These are phyloP conservation scores for Channallabes apus DNA, from an alignment of 2,797 vertebrate species.

Conservation along the genomic window DNA sequence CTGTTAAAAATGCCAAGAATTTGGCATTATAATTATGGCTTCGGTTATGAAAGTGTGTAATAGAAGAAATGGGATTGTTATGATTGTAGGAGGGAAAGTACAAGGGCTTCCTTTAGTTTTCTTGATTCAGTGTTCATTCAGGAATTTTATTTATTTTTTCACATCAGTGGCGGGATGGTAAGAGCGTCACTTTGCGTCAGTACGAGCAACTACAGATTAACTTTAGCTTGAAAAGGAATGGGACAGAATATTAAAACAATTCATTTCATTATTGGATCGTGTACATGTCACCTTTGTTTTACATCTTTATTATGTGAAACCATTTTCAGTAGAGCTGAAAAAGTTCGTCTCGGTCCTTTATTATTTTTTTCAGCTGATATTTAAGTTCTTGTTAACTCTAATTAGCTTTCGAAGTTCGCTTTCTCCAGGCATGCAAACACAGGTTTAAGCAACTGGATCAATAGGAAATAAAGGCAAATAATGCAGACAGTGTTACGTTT, in stretches of 20 bases:
- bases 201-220: slow-evolving; percentile 38
- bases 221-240: slow-evolving; percentile 18
- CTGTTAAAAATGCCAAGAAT: not conserved
- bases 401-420: slow-evolving; percentile 43
- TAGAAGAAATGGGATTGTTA: not conserved
- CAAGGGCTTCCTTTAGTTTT: not conserved
- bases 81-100: not conserved
- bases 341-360: not conserved
- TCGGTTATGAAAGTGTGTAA: not conserved
- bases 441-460: slow-evolving; percentile 51
- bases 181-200: slow-evolving; percentile 21
- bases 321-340: not conserved
- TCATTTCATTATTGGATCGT: not conserved
- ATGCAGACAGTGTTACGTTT: slow-evolving; percentile 17
- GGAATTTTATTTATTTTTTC: not conserved
- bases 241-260: slow-evolving; percentile 5
- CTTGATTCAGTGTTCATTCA: not conserved
- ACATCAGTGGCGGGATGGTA: slow-evolving; percentile 1
- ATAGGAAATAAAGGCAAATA: slow-evolving; percentile 53
- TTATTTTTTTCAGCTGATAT: slow-evolving; percentile 32
- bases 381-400: slow-evolving; percentile 37
- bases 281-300: not conserved
- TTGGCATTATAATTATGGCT: no score
- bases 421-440: slow-evolving; percentile 33
- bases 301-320: not conserved